These are phyloP conservation scores for Ectobius pallidus DNA, from an alignment of 2,888 invertebrate genomes.

Conservation along the genomic window DNA sequence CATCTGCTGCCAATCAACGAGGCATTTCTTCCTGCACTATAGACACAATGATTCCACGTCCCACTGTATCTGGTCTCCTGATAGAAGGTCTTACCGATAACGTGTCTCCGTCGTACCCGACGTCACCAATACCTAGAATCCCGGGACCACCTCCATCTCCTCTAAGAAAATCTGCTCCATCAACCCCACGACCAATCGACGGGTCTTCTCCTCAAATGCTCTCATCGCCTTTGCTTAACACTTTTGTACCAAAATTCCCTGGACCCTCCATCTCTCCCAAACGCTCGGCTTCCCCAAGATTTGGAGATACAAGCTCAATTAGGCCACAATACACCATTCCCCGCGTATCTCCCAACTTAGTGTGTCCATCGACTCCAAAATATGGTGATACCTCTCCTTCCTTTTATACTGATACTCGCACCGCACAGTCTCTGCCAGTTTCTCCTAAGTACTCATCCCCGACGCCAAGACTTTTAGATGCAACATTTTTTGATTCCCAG, in stretches of 20 bases:
- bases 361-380: not conserved
- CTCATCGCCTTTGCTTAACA: not conserved
- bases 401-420: not conserved
- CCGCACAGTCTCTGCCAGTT: conserved; percentile 18
- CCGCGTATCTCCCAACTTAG: not conserved
- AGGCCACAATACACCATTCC: not conserved
- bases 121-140: conserved; percentile 34
- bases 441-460: conserved; percentile 33
- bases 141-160: conserved; percentile 39
- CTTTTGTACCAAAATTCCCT: conserved; percentile 36
- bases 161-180: conserved; percentile 28
- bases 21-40: not conserved
- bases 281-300: conserved; percentile 32
- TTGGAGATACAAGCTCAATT: not conserved
- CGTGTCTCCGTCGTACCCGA: not conserved
- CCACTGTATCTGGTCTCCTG: conserved; percentile 13
- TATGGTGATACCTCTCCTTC: not conserved
- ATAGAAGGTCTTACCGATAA: conserved; percentile 7
- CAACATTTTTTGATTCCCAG: conserved; percentile 24
- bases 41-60: conserved; percentile 32
- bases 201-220: conserved; percentile 14
- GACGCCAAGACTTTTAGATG: conserved; percentile 32
- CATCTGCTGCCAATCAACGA: conserved; percentile 19
- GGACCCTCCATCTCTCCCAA: conserved; percentile 37
- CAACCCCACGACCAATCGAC: conserved; percentile 25